A percentile compares a stretch with the other conserved stretches of the same genome.
phyloP scores from a whole-genome alignment of 1,140 invertebrate species.

The Drosophila ogumai region DNA sequence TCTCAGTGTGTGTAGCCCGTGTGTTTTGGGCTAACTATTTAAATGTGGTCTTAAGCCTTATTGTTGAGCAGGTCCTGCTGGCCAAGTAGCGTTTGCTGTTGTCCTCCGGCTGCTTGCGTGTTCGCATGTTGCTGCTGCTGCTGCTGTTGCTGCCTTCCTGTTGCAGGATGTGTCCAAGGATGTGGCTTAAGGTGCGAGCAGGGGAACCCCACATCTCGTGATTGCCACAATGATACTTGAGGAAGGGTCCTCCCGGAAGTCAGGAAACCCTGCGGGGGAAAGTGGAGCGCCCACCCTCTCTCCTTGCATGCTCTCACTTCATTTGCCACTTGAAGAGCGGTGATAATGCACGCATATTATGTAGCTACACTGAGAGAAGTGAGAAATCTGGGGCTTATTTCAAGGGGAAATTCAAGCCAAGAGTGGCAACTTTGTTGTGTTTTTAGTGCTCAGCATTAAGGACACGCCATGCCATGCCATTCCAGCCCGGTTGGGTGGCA shows the following conservation, averaged over 20 bases:
- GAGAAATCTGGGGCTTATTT: background rate
- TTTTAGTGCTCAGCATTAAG: conserved; percentile 60
- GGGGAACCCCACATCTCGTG: conserved; percentile 18
- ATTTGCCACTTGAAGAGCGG: conserved; percentile 71
- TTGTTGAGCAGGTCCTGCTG: conserved; percentile 21
- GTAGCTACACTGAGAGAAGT: conserved; percentile 25
- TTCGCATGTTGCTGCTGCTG: conserved; percentile 40
- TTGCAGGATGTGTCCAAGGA: conserved; percentile 76
- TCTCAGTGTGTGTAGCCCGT: conserved; percentile 2
- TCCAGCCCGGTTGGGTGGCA: conserved; percentile 36
- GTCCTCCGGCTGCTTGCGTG: conserved; percentile 27
- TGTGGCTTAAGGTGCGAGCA: conserved; percentile 29
- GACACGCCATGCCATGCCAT: conserved; percentile 45
- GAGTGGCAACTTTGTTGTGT: conserved; percentile 50
- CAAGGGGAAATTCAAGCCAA: background rate
- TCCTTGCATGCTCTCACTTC: conserved; percentile 55
- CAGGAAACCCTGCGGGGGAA: background rate
- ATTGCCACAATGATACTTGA: conserved; percentile 69
- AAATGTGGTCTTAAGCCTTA: conserved; percentile 62
- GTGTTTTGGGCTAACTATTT: conserved; percentile 55
- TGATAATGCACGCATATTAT: conserved; percentile 71
- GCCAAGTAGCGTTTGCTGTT: conserved; percentile 15
- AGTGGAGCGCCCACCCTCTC: background rate
- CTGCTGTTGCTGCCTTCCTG: conserved; percentile 61
- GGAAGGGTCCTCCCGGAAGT: conserved; percentile 2